phyloP scores from a whole-genome alignment of 2,797 vertebrate species.

The Typhlichthys eigenmanni region DNA sequence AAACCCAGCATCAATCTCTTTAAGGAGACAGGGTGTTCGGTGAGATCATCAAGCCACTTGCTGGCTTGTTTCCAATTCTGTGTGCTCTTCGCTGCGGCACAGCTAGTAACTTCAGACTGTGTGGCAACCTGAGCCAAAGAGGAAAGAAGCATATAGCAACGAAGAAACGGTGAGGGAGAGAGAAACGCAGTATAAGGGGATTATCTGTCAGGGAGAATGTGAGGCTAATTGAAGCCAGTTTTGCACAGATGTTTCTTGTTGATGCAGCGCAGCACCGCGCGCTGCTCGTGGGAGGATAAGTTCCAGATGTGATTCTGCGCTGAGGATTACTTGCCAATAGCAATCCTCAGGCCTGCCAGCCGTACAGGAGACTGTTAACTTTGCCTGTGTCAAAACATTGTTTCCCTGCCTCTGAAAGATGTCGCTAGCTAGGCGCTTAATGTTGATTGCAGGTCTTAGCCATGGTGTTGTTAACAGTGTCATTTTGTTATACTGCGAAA shows the following conservation, averaged over 20 bases:
- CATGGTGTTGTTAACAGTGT: conserved; percentile 55
- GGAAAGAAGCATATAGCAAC: conserved; percentile 58
- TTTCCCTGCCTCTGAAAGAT: conserved; percentile 42
- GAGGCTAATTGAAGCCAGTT: conserved; percentile 83
- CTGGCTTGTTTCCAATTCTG: conserved; percentile 64
- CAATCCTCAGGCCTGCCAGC: conserved; percentile 70
- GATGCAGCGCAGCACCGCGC: conserved; percentile 60
- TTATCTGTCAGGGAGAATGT: conserved; percentile 80
- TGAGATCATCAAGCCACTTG: conserved; percentile 52
- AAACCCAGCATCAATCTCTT: conserved; percentile 34
- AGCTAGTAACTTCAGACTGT: conserved; percentile 59
- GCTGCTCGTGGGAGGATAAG: conserved; percentile 67
- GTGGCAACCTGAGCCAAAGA: conserved; percentile 58
- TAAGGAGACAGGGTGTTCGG: conserved; percentile 50
- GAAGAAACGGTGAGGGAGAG: conserved; percentile 40
- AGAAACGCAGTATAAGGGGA: conserved; percentile 67
- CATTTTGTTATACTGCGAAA: conserved; percentile 56
- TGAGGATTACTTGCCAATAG: conserved; percentile 68
- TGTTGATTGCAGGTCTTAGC: conserved; percentile 42
- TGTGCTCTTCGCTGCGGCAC: conserved; percentile 35
- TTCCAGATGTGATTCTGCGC: conserved; percentile 79
- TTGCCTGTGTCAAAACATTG: conserved; percentile 47
- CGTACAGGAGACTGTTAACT: conserved; percentile 70
- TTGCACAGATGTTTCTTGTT: conserved; percentile 82
- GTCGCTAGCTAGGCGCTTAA: conserved; percentile 22